Conservation (phyloP, 1,140 invertebrate genomes). For the Aphis craccivora region DNA sequence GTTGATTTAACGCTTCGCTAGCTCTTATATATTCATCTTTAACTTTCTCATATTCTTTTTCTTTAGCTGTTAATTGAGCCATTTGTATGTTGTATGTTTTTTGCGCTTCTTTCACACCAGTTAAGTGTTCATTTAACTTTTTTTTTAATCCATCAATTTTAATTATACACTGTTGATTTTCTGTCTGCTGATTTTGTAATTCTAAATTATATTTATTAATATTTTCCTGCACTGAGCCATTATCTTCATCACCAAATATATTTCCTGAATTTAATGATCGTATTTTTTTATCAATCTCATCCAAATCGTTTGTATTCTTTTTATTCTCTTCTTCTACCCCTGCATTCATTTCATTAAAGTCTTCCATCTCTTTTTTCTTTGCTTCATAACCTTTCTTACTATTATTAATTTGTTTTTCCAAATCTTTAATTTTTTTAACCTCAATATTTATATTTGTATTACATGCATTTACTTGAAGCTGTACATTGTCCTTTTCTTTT, state of each 20-base stretch:
- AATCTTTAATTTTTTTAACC: constrained; percentile 31
- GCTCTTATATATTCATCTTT: constrained; percentile 22
- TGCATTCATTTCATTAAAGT: constrained; percentile 60
- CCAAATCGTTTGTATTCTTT: constrained; percentile 26
- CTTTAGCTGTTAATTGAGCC: constrained; percentile 44
- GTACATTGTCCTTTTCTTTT: constrained; percentile 21
- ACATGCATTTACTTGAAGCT: constrained; percentile 21
- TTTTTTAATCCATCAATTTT: constrained; percentile 54
- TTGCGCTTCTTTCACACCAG: constrained; percentile 48
- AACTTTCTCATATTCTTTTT: constrained; percentile 53
- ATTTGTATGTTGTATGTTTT: constrained; percentile 50
- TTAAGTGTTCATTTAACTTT: constrained; percentile 44
- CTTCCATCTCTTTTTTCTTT: constrained; percentile 62
- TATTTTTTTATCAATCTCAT: constrained; percentile 47
- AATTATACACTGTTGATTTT: constrained; percentile 44
- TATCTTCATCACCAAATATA: constrained; percentile 52
- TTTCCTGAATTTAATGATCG: constrained; percentile 54
- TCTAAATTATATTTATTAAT: constrained; percentile 45
- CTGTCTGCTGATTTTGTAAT: constrained; percentile 45
- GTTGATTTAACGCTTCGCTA: constrained; percentile 19
- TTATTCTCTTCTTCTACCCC: constrained; percentile 40
- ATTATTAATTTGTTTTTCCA: constrained; percentile 65
- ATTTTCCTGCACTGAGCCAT: constrained; percentile 52
- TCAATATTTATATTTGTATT: constrained; percentile 29
- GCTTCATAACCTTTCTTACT: constrained; percentile 63